Evolutionary conservation across 2,113 vertebrate species (phyloP).

Genomic region (Syrrhaptes paradoxus): DNA sequence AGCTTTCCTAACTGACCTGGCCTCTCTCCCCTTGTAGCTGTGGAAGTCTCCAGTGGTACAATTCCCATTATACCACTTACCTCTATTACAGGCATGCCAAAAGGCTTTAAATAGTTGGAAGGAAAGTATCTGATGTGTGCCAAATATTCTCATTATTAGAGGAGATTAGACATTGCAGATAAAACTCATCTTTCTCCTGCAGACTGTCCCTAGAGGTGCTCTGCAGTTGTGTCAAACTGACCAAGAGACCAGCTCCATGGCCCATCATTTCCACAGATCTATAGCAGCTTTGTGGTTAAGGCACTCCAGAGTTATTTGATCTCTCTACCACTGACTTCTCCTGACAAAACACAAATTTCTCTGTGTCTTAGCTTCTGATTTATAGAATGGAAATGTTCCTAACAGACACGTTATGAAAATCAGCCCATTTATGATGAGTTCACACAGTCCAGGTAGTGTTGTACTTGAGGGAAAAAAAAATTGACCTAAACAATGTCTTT

Average conservation of each 20-base stretch:
- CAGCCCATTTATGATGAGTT: neutral
- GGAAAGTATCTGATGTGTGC: neutral
- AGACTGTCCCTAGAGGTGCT: neutral
- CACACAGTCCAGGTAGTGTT: neutral
- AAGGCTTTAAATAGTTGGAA: neutral
- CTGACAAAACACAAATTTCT: neutral
- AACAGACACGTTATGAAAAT: neutral
- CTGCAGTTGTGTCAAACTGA: neutral
- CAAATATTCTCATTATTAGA: neutral
- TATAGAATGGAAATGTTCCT: neutral
- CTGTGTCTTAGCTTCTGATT: neutral
- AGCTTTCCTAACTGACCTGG: neutral
- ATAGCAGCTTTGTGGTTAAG: neutral
- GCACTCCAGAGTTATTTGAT: neutral
- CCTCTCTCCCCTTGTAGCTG: neutral
- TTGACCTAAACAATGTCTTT: neutral
- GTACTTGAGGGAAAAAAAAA: rapidly evolving
- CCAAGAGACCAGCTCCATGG: neutral
- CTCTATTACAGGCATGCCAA: neutral
- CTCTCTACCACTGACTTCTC: neutral
- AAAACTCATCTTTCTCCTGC: neutral
- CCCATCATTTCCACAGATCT: neutral
- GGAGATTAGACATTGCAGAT: neutral
- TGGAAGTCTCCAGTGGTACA: neutral
- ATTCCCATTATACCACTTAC: neutral